Base-by-base conservation (phyloP, 1,140 invertebrate species). In the Drosophila jambulina region DNA sequence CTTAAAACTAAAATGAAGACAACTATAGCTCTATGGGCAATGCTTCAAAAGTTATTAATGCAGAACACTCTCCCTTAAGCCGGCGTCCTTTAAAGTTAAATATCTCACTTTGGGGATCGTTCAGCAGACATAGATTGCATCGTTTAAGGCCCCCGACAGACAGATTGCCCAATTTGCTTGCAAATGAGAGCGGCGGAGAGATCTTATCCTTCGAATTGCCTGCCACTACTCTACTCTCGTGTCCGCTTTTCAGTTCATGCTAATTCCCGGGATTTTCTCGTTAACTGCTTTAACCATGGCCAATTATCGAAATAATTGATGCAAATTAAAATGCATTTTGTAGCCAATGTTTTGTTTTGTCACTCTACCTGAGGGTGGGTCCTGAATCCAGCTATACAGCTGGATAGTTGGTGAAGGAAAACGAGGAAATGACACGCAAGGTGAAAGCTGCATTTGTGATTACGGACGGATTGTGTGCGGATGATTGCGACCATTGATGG, bases 401-500 rank as follows among this genome's bases (percentile, higher is more conserved):
- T 15, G 17, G 9, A 15, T 12, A 27, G 38, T 15, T 27, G 19
- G 21, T 6, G 6, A 25, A 46, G 46, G 21, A 32, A 61, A 38
- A 62, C 56, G 54, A 25, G 25, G 27, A 54, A 57, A 32, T 25
- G 51, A 53, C 60, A 76, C 61, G 40, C 59, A 76, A 67, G 46
- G 61, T 53, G 58, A n/a, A 15, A 32, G 21, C 27, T 51, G 43
- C 40, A 54, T 65, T 53, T 59, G 38, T 77, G 48, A 54, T 46
- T 68, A 42, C 32, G 49, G 13, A n/a, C 15, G 75, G 49, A 53
- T 56, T 54, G 42, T 43, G 49, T 68, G 63, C 65, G 77, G 80
- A 80, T 87, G 77, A 87, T 87, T 87, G 85, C 84, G 65, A 34
- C 85, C 78, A 87, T 87, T 87, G 84, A 87, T 63, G 63, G 68